Evolutionary conservation across 2,797 vertebrate species (phyloP).

Genomic region (Neopelma chrysocephalum): DNA sequence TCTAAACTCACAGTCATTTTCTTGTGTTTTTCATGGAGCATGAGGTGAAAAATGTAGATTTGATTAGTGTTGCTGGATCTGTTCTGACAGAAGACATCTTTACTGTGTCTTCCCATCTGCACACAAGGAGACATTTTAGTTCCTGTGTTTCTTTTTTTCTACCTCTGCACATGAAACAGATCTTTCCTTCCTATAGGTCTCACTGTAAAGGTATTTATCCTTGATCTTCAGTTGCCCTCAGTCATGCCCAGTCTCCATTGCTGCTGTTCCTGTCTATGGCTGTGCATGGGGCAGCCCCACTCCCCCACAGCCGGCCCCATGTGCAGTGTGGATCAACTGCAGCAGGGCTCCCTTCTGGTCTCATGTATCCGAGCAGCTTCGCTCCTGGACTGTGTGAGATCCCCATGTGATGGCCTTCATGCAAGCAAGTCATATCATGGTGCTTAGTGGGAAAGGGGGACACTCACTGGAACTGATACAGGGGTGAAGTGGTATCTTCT

Average conservation of each 20-base stretch:
- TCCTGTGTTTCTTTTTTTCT: background rate
- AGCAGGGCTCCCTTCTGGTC: background rate
- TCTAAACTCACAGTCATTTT: background rate
- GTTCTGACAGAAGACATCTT: background rate
- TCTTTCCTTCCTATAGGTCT: background rate
- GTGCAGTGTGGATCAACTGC: background rate
- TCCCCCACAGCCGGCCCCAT: background rate
- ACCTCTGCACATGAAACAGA: background rate
- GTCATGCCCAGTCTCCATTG: background rate
- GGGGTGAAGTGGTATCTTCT: background rate
- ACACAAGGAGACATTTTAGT: background rate
- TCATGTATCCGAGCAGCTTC: background rate
- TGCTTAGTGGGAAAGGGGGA: background rate
- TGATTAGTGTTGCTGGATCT: background rate
- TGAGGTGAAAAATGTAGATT: background rate
- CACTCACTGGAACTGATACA: accelerated
- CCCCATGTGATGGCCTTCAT: background rate
- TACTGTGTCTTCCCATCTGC: background rate
- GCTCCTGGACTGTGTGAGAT: background rate
- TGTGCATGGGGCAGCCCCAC: background rate
- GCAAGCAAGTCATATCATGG: accelerated
- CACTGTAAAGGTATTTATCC: background rate
- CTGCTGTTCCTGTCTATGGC: background rate
- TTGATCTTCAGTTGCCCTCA: background rate
- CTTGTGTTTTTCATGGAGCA: background rate